Percentiles rank a stretch among this genome's conserved stretches.
These are phyloP conservation scores for Discoglossus pictus DNA, from an alignment of 2,797 vertebrate genomes.

Conservation along the genomic window DNA sequence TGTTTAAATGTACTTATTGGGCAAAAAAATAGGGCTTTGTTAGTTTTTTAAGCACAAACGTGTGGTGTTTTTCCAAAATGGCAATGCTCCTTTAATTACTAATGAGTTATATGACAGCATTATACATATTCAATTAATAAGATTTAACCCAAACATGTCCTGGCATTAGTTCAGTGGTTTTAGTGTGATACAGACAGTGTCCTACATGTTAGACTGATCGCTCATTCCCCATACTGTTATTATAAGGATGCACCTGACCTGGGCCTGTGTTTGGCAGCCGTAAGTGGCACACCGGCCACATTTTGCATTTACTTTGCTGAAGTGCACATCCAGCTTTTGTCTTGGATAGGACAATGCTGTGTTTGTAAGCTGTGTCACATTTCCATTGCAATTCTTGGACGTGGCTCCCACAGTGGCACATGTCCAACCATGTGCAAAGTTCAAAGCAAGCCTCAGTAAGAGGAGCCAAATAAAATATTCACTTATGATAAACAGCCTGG, in stretches of 20 bases:
- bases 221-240: no score
- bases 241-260: conserved; percentile 22
- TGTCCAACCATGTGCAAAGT: conserved; percentile 48
- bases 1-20: no score
- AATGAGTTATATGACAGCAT: no score
- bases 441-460: conserved; percentile 9
- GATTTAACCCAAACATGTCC: no score
- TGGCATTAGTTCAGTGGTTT: no score
- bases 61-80: no score
- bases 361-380: conserved; percentile 41
- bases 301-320: conserved; percentile 15
- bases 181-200: no score
- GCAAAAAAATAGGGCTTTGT: no score
- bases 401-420: conserved; percentile 23
- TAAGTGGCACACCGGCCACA: conserved; percentile 10
- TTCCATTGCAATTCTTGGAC: conserved; percentile 45
- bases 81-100: no score
- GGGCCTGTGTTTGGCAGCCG: conserved; percentile 36
- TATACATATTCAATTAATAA: no score
- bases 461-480: conserved; percentile 35
- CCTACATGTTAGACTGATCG: no score
- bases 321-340: conserved; percentile 39
- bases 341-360: conserved; percentile 40
- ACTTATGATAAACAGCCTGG: conserved; percentile 7
- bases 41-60: no score